A percentile compares a stretch with the other conserved stretches of the same genome.
phyloP scores from a whole-genome alignment of 2,113 vertebrate species.

The Hoplias malabaricus region DNA sequence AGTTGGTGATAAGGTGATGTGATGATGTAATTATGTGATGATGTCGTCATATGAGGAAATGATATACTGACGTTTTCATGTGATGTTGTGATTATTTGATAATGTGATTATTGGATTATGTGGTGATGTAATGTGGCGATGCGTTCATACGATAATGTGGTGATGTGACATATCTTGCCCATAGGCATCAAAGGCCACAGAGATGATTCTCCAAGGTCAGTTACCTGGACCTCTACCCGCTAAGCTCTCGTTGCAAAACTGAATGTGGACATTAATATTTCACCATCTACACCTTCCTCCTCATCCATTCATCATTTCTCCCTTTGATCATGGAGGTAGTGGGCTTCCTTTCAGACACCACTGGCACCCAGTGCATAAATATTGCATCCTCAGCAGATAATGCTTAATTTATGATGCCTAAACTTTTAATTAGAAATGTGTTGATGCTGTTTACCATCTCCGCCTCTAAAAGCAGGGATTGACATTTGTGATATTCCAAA shows the following conservation, averaged over 20 bases:
- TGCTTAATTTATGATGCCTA: slow-evolving; percentile 56
- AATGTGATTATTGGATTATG: too few relatives aligned
- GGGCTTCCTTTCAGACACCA: background rate
- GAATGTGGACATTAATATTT: background rate
- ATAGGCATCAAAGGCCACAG: background rate
- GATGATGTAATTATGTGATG: too few relatives aligned
- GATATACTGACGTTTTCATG: too few relatives aligned
- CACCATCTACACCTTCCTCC: background rate
- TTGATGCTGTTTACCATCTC: slow-evolving; percentile 51
- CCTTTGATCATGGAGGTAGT: background rate
- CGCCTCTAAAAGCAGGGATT: slow-evolving; percentile 42
- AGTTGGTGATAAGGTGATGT: too few relatives aligned
- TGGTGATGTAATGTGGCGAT: too few relatives aligned
- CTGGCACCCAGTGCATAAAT: slow-evolving; percentile 40
- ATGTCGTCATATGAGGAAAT: too few relatives aligned
- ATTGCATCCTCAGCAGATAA: slow-evolving; percentile 43
- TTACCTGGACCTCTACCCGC: background rate
- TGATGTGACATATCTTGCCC: too few relatives aligned
- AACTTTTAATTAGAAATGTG: slow-evolving; percentile 58
- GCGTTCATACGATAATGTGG: too few relatives aligned
- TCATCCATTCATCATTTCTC: background rate
- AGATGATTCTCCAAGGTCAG: background rate
- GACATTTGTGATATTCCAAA: slow-evolving; percentile 55
- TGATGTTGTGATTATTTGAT: too few relatives aligned
- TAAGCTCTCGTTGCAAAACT: background rate